Evolutionary conservation across 2,113 vertebrate species (phyloP).

Genomic region (Micromys minutus): DNA sequence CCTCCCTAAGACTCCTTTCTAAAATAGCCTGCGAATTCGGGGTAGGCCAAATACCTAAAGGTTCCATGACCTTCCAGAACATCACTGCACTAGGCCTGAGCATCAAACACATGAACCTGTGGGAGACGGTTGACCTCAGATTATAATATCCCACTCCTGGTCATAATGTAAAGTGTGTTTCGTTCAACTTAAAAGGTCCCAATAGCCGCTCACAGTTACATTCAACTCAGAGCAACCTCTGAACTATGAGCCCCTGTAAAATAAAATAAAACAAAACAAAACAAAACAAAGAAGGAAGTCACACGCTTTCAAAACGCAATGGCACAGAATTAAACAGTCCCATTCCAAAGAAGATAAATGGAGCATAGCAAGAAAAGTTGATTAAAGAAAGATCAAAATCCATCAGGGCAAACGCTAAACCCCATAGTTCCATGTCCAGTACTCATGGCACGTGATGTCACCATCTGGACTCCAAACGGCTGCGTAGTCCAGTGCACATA

Average conservation of each 20-base stretch:
- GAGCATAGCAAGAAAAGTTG: background rate
- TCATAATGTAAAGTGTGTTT: background rate
- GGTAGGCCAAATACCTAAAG: background rate
- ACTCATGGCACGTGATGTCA: too few species aligned
- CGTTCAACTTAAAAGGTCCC: background rate
- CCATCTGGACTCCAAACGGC: background rate
- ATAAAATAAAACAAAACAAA: background rate
- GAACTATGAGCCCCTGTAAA: background rate
- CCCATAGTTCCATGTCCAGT: background rate
- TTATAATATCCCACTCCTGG: background rate
- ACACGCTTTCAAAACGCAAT: background rate
- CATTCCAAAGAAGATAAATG: background rate
- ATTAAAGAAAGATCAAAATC: background rate
- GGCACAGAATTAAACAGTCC: background rate
- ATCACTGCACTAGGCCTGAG: background rate
- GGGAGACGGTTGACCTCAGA: background rate
- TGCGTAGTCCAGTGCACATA: background rate
- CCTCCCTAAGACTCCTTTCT: background rate
- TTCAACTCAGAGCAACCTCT: background rate
- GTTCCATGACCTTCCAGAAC: background rate
- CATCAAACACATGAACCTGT: background rate
- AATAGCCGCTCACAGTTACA: background rate
- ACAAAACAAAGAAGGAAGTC: background rate
- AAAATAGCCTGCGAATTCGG: background rate
- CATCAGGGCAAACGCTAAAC: background rate